These are phyloP conservation scores for Magallana nippona DNA, from an alignment of 2,888 invertebrate genomes.

Conservation along the genomic window DNA sequence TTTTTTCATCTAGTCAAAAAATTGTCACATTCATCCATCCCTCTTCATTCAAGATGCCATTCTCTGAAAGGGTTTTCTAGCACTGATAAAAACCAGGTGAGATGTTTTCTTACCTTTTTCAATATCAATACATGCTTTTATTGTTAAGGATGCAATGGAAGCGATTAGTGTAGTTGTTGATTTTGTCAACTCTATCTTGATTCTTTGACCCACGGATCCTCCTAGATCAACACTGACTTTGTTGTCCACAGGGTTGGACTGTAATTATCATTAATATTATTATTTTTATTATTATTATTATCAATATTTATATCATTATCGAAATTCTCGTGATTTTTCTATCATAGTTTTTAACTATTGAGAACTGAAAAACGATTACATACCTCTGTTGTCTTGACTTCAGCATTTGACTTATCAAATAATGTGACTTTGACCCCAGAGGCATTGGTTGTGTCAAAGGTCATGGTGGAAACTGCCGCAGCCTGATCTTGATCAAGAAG, in stretches of 20 bases:
- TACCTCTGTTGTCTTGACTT: not conserved
- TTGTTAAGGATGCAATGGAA: not conserved
- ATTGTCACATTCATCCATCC: no score
- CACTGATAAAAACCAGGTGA: no score
- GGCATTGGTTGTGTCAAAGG: not conserved
- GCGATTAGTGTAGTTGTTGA: not conserved
- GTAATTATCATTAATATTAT: not conserved
- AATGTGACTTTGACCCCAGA: slow-evolving; percentile 3
- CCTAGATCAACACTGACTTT: not conserved
- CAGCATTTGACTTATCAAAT: not conserved
- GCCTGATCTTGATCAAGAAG: not conserved
- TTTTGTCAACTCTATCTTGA: not conserved
- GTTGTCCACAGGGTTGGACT: not conserved
- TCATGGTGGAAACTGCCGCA: not conserved
- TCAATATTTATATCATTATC: not conserved
- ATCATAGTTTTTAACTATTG: not conserved
- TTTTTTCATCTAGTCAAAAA: no score
- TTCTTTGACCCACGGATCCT: not conserved
- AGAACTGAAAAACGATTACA: not conserved
- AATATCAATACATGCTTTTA: not conserved
- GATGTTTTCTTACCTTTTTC: not conserved
- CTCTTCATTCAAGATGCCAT: no score
- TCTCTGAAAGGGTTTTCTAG: no score
- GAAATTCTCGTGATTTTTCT: not conserved
- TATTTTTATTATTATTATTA: not conserved